Conservation (phyloP, 2,797 vertebrate genomes). For the Siniperca undulata region DNA sequence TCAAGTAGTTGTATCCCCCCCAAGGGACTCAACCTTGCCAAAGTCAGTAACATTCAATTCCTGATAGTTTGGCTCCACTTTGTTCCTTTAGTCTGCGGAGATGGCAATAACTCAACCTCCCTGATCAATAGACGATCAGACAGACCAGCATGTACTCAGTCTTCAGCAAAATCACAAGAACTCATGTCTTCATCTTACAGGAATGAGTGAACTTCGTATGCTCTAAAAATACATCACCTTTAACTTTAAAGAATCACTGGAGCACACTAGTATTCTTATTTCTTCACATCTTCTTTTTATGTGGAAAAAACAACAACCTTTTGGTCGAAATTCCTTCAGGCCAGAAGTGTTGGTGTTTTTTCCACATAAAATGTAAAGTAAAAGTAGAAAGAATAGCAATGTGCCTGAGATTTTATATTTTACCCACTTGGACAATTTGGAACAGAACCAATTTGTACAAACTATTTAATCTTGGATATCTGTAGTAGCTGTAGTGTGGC, state of each 20-base stretch:
- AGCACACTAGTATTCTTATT: background rate
- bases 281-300: constrained; percentile 9
- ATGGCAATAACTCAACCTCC: background rate
- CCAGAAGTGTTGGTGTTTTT: constrained; percentile 20
- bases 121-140: background rate
- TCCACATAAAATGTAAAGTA: constrained; percentile 36
- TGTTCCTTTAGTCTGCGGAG: background rate
- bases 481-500: background rate
- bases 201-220: background rate
- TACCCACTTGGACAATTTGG: background rate
- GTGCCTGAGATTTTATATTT: constrained; percentile 9
- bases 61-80: constrained; percentile 1
- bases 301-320: constrained; percentile 18
- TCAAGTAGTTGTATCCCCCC: background rate
- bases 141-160: background rate
- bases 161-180: background rate
- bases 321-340: background rate
- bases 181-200: background rate
- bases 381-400: background rate
- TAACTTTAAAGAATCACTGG: background rate
- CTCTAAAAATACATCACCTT: constrained; percentile 3
- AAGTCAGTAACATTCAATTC: background rate
- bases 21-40: background rate
- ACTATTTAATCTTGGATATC: background rate
- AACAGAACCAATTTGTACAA: background rate